Evolutionary conservation across 2,113 vertebrate species (phyloP).

Genomic region (Forbesichthys papilliferus): DNA sequence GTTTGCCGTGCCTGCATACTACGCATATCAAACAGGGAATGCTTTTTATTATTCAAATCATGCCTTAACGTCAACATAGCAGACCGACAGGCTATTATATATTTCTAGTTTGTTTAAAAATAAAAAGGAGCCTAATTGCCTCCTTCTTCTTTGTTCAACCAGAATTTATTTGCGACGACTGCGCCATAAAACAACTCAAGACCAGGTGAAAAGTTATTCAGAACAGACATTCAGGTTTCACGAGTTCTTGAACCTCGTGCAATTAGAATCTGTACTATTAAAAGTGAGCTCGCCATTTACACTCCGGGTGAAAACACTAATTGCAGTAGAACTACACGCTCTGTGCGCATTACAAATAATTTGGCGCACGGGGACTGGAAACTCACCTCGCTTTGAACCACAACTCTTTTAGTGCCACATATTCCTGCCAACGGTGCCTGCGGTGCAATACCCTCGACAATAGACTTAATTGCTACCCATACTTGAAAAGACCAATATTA

Average conservation of each 20-base stretch:
- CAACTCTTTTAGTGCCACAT: constrained; percentile 50
- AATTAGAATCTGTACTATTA: constrained; percentile 33
- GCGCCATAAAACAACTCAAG: not conserved
- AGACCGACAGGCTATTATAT: too few relatives aligned
- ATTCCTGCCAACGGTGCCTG: constrained; percentile 41
- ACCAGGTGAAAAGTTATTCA: constrained; percentile 57
- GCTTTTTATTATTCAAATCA: too few relatives aligned
- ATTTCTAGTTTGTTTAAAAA: too few relatives aligned
- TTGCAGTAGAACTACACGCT: constrained; percentile 57
- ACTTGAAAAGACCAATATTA: constrained; percentile 68
- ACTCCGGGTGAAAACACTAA: constrained; percentile 60
- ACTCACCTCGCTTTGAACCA: constrained; percentile 62
- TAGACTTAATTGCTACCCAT: constrained; percentile 65
- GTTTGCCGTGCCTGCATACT: too few relatives aligned
- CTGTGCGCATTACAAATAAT: constrained; percentile 32
- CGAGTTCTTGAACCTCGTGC: constrained; percentile 34
- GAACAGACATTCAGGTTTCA: constrained; percentile 47
- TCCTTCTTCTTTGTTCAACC: constrained; percentile 35
- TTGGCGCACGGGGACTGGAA: constrained; percentile 59
- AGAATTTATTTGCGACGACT: constrained; percentile 28
- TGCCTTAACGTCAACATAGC: too few relatives aligned
- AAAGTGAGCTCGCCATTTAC: constrained; percentile 51
- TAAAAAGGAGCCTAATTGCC: constrained; percentile 37
- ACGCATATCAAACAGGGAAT: too few relatives aligned
- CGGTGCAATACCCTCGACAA: constrained; percentile 55